These are phyloP conservation scores for Drosophila sturtevanti DNA, from an alignment of 1,140 invertebrate species.

Conservation along the genomic window DNA sequence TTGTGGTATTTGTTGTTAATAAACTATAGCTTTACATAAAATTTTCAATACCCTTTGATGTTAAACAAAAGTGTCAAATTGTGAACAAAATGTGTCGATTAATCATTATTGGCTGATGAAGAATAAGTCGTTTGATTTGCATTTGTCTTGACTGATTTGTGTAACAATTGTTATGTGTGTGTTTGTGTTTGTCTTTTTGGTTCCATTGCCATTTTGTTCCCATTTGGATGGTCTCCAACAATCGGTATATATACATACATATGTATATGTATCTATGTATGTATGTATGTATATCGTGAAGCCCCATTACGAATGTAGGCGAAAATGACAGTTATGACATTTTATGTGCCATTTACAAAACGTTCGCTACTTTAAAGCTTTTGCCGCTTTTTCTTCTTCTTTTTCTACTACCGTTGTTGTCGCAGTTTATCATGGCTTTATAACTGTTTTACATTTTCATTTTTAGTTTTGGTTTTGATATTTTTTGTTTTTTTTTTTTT, in stretches of 20 bases:
- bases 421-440: conserved; percentile 22
- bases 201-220: conserved; percentile 58
- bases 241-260: conserved; percentile 35
- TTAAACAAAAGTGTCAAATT: conserved; percentile 64
- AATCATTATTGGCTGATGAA: conserved; percentile 49
- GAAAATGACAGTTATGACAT: conserved; percentile 71
- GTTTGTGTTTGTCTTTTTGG: conserved; percentile 20
- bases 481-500: background rate
- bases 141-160: conserved; percentile 58
- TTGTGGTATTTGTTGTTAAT: conserved; percentile 59
- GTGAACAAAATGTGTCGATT: conserved; percentile 53
- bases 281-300: background rate
- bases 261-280: no score
- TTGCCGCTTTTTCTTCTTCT: conserved; percentile 29
- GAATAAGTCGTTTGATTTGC: conserved; percentile 37
- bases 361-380: background rate
- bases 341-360: conserved; percentile 69
- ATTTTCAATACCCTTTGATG: conserved; percentile 33
- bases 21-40: conserved; percentile 67
- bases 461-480: conserved; percentile 15
- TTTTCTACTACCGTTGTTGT: conserved; percentile 16
- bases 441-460: conserved; percentile 58
- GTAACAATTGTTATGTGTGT: conserved; percentile 55
- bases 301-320: conserved; percentile 44
- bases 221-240: conserved; percentile 52